Base-by-base conservation (phyloP, 2,797 vertebrate genomes). In the Melanotaenia parkinsoni region DNA sequence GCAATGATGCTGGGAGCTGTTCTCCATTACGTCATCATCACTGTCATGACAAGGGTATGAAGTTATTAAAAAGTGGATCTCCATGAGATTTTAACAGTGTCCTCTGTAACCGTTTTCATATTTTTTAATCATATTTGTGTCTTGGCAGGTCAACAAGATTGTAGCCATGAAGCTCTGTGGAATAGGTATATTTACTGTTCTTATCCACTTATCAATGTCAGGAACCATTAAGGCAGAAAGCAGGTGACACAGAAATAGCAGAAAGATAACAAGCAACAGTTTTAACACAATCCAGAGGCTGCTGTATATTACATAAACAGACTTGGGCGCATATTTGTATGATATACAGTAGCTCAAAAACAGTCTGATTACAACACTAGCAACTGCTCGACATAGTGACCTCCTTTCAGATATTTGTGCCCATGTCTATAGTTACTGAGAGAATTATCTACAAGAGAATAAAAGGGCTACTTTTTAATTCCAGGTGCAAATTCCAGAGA, bases 11-110 rank as follows among this genome's bases (percentile, higher is more conserved):
- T 96, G 0, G 98, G 97, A 5, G 97, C 96, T 0, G 85, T 98
- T 60, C 77, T 97, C 66, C 98, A 99, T 89, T 99, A 96, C 63
- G 0, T 97, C 64, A 97, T 95, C 86, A 98, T 99, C 47, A 72
- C 95, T 58, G 20, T 95, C 93, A 97, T 98, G 97, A 97, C 94
- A 58, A 92, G 95, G 96, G 98, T 98, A 94, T 4, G n/a, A 5
- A 2, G 37, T 0, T 5, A 0, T 66, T 0, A 62, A 13, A 66
- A 70, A 37, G 18, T 70, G 16, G 35, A 14, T 58, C 28, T 58
- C 16, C 33, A 18, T 57, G 53, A 14, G 22, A 3, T 40, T 13
- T 11, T 5, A 3, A 38, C 47, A 0, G 28, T 24, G 18, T 2
- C 59, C 11, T 70, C 6, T 35, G 7, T 51, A 33, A 72, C 9